Evolutionary conservation across 1,140 invertebrate species (phyloP).

Genomic region (Drusus annulatus): DNA sequence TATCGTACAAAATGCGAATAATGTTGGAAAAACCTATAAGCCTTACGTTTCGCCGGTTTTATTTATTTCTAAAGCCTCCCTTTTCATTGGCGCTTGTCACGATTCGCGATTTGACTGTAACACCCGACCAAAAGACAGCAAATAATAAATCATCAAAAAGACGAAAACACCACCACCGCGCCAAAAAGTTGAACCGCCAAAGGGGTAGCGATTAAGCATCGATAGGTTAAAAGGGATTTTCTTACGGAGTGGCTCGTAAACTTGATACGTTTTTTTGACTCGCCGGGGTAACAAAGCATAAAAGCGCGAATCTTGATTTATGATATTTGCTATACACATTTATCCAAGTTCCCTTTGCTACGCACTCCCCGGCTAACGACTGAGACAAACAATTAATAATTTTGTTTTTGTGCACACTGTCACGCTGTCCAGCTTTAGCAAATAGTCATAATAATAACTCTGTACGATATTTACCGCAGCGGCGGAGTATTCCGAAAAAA

Average conservation of each 20-base stretch:
- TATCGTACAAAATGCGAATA: not conserved
- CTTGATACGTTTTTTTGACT: not conserved
- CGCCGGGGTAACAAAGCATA: conserved; percentile 14
- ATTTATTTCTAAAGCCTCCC: conserved; percentile 38
- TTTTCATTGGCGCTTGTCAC: conserved; percentile 41
- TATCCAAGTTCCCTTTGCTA: conserved; percentile 49
- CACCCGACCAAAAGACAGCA: conserved; percentile 10
- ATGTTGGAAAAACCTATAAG: conserved; percentile 1
- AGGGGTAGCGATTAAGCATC: too few species aligned
- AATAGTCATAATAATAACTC: conserved; percentile 1
- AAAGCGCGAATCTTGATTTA: conserved; percentile 56
- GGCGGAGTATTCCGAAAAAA: too few species aligned
- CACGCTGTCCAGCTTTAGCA: conserved; percentile 19
- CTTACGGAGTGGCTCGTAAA: too few species aligned
- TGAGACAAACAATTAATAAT: conserved; percentile 58
- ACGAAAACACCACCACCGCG: not conserved
- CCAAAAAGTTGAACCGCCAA: too few species aligned
- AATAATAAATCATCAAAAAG: conserved; percentile 5
- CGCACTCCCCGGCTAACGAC: conserved; percentile 43
- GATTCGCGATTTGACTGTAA: conserved; percentile 53
- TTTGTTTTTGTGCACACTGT: conserved; percentile 53
- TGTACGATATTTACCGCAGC: not conserved
- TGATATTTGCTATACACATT: conserved; percentile 54
- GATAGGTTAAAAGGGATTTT: too few species aligned
- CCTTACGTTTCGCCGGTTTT: conserved; percentile 11